Base-by-base conservation (phyloP, 2,797 vertebrate genomes). In the Etheostoma nigrum region DNA sequence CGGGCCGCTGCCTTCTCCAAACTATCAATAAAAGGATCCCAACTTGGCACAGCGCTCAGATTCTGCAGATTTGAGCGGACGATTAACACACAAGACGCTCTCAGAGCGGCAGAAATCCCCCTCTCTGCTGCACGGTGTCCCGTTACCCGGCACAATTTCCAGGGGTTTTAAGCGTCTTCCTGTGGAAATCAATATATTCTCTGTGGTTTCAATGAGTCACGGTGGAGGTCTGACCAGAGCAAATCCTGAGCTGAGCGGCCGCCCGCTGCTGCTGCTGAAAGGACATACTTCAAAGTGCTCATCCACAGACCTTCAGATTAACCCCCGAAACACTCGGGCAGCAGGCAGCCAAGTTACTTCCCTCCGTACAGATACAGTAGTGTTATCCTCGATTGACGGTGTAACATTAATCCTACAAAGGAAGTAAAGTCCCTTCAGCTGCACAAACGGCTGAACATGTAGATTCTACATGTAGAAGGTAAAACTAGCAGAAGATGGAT, bases 151-250 rank as follows among this genome's bases (percentile, higher is more conserved):
- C 89, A 90, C 84, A 89, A 96, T 96, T 96, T 97, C 96, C 95
- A 96, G 92, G 94, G 95, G 91, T 92, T 96, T 97, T 96, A 96
- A 49, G 94, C 89, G 68, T 96, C 96, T 98, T 98, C 96, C 96
- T 98, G 96, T 96, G 83, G 94, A 97, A 96, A 97, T 97, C 96
- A 96, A 93, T 96, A 96, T 96, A 94, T 96, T 96, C 95, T 96
- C 94, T 94, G 95, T 95, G 95, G 93, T 95, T 92, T 93, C 96
- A 96, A 78, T 95, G 93, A 96, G 97, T 97, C 96, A 96, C 86
- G 88, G 94, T 95, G 89, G 95, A 95, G 93, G 93, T 96, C 93
- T 84, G 93, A 95, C 93, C 93, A 87, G 91, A 95, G 94, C 93
- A 89, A 96, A 96, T 95, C 91, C 86, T 88, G 91, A 91, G 88